These are phyloP conservation scores for Chydorus sphaericus DNA, from an alignment of 2,888 invertebrate genomes.

Conservation along the genomic window DNA sequence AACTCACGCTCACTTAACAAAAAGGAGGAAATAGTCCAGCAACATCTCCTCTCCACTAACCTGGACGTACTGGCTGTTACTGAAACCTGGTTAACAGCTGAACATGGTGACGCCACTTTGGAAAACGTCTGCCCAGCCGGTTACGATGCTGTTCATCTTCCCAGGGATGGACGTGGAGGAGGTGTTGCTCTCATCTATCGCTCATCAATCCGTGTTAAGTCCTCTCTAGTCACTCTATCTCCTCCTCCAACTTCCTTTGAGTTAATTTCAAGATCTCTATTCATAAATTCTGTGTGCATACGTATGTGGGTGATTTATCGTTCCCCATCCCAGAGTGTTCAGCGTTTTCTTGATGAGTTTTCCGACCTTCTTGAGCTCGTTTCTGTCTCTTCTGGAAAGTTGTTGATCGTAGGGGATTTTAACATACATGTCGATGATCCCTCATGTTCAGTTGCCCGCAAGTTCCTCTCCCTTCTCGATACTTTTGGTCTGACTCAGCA, in stretches of 20 bases:
- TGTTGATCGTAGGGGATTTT: not conserved
- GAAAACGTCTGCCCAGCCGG: not conserved
- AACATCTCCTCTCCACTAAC: not conserved
- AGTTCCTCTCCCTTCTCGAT: not conserved
- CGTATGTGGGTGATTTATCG: not conserved
- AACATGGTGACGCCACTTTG: not conserved
- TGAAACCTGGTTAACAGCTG: not conserved
- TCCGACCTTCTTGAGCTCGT: not conserved
- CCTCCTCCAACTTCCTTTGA: not conserved
- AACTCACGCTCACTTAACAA: not conserved
- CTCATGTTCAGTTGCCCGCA: not conserved
- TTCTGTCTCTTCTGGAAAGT: not conserved
- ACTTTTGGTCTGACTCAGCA: not conserved
- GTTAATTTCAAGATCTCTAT: not conserved
- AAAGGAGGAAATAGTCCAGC: not conserved
- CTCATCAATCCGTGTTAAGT: not conserved
- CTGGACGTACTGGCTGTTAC: not conserved
- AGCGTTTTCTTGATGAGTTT: not conserved
- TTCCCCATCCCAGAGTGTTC: not conserved
- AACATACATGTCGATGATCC: not conserved
- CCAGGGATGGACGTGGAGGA: not conserved
- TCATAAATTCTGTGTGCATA: not conserved
- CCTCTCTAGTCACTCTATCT: not conserved
- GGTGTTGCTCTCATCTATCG: constrained; percentile 2
- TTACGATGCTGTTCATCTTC: not conserved